phyloP scores from a whole-genome alignment of 2,113 vertebrate genomes.

The Pelvicachromis taeniatus region DNA sequence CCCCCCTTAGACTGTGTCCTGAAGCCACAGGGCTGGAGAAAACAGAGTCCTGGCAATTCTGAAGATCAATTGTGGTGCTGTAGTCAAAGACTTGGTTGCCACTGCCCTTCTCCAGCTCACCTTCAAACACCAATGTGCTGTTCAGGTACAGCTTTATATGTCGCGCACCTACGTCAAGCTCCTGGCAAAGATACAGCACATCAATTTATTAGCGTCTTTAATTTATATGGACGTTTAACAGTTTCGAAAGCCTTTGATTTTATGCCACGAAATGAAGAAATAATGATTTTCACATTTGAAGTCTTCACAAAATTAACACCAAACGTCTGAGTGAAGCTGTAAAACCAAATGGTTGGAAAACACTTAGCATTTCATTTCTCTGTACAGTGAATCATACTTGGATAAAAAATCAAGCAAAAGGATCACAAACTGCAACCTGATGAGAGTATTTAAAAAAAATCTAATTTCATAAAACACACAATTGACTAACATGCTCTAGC shows the following conservation, averaged over 20 bases:
- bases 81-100: conserved; percentile 75
- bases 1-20: conserved; percentile 57
- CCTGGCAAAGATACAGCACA: conserved; percentile 64
- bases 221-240: neutral
- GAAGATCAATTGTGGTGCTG: conserved; percentile 75
- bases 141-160: conserved; percentile 86
- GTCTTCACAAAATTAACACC: neutral
- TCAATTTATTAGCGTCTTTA: neutral
- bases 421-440: neutral
- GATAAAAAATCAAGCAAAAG: neutral
- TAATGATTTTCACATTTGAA: neutral
- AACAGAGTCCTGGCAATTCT: conserved; percentile 58
- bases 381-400: neutral
- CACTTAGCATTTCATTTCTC: neutral
- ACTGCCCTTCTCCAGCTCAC: conserved; percentile 80
- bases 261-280: neutral
- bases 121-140: conserved; percentile 84
- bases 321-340: neutral
- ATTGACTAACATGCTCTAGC: neutral
- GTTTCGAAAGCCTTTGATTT: neutral
- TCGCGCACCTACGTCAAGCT: conserved; percentile 82
- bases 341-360: neutral
- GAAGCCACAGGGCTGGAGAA: conserved; percentile 65
- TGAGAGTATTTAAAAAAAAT: neutral
- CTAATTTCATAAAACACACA: neutral